A percentile compares a stretch with the other conserved stretches of the same genome.
Evolutionary conservation across 2,797 vertebrate genomes (phyloP).

Genomic region (Protosalanx chinensis): DNA sequence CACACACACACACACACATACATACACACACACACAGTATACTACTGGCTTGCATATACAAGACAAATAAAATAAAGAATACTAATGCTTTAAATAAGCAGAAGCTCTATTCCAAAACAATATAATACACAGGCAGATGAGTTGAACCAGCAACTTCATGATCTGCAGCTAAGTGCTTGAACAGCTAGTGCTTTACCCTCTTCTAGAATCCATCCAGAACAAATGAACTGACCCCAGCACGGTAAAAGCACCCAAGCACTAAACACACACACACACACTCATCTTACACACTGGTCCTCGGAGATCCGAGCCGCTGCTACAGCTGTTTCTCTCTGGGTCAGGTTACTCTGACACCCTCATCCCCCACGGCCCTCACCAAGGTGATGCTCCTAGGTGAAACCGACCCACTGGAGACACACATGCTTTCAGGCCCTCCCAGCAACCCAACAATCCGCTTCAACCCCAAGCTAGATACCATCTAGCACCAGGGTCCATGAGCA

Average conservation of each 20-base stretch:
- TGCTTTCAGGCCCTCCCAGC: constrained; percentile 12
- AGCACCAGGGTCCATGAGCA: neutral
- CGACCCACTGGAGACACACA: constrained; percentile 40
- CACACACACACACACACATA: constrained; percentile 7
- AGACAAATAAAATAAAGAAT: too few species aligned
- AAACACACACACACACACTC: constrained; percentile 23
- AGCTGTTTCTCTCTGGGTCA: constrained; percentile 64
- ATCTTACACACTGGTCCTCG: constrained; percentile 56
- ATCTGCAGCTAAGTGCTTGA: too few species aligned
- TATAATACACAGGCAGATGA: too few species aligned
- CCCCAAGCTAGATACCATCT: constrained; percentile 24
- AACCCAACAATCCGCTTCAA: constrained; percentile 2
- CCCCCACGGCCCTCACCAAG: constrained; percentile 63
- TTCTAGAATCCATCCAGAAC: too few species aligned
- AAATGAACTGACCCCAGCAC: too few species aligned
- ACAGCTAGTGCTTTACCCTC: too few species aligned
- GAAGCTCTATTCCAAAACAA: too few species aligned
- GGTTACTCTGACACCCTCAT: constrained; percentile 57
- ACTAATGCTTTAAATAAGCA: too few species aligned
- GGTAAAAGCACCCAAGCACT: neutral
- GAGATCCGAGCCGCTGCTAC: constrained; percentile 58
- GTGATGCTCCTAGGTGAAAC: constrained; percentile 54
- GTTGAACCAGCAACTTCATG: too few species aligned
- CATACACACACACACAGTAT: constrained; percentile 2
- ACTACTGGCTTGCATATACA: too few species aligned